Base-by-base conservation (phyloP, 23 tunicate genomes). In the Diplosoma virens region DNA sequence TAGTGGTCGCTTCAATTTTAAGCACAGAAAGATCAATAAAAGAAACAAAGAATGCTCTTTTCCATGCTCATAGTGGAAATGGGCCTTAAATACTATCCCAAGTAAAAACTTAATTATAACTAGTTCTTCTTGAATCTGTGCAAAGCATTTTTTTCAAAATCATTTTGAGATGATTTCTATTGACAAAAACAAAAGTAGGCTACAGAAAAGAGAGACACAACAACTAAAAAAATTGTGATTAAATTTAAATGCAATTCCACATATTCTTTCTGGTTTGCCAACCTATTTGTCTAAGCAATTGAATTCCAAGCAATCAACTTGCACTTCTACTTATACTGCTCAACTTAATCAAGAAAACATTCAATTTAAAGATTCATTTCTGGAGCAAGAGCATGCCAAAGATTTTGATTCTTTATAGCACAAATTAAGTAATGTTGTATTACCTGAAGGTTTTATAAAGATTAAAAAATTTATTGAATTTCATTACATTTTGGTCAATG, bases 111-210 rank as follows among this genome's bases (percentile, higher is more conserved):
- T 25, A 4, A 63, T 6, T 63, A 35, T 63, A 6, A 63, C 69
- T 26, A 63, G 29, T 4, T 5, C 7, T 25, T 26, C 36, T n/a
- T 3, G 34, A 25, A 30, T 63, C 27, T 63, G 69, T 63, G 69
- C 69, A 3, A 63, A 63, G 34, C 69, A 63, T 28, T 63, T 63
- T 63, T 4, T 6, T 25, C 35, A 63, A 3, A 35, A 5, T 63
- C 35, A 63, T n/a, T 63, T 63, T 63, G 69, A 63, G 29, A 63
- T 35, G 11, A n/a, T 23, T 24, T 63, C 69, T 11, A 63, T 35
- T 9, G 34, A 63, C 7, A 9, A 63, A 63, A 26, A 35, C n/a
- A 25, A 63, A 63, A 63, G 69, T n/a, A 25, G 69, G 4, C 35
- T 6, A 5, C 11, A 63, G 5, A 63, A 63, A 30, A 29, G 69